Evolutionary conservation across 53 echinoderm and acorn worm species (phyloP).

Genomic region (Temnopleurus reevesii): DNA sequence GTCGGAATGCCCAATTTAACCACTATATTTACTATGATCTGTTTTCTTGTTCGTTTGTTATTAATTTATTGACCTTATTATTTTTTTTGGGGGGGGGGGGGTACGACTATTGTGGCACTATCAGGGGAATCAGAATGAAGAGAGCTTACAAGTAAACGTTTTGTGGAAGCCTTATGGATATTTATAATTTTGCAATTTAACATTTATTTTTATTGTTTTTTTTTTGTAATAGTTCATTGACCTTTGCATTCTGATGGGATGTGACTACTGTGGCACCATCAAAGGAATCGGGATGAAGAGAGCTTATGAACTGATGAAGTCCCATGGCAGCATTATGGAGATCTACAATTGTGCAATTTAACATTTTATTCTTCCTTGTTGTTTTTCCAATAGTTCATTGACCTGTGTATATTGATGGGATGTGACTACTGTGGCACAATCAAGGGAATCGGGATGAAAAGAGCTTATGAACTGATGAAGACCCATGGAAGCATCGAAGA

Average conservation of each 20-base stretch:
- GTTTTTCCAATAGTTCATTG: conserved; percentile 75
- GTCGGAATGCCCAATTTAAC: too few species aligned
- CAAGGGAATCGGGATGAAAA: conserved; percentile 80
- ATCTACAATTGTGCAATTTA: too few species aligned
- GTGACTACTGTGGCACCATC: conserved; percentile 98
- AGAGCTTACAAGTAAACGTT: too few species aligned
- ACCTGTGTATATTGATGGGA: conserved; percentile 98
- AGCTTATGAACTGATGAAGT: too few species aligned
- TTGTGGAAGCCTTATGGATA: too few species aligned
- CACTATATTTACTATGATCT: too few species aligned
- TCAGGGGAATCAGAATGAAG: conserved; percentile 90
- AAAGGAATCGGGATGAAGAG: conserved; percentile 91
- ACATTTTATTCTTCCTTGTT: neutral
- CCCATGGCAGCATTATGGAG: too few species aligned
- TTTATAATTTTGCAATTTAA: too few species aligned
- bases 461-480: conserved; percentile 91
- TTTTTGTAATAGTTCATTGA: conserved; percentile 80
- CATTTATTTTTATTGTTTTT: neutral
- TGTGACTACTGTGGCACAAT: conserved; percentile 99
- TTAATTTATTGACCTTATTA: conserved; percentile 97
- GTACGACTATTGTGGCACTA: conserved; percentile 96
- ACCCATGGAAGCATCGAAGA: conserved; percentile 62
- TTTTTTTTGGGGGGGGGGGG: too few species aligned
- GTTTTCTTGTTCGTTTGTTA: neutral
- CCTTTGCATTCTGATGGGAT: conserved; percentile 99